Conservation (phyloP, 2,888 invertebrate genomes). For the Macrophya annulata region DNA sequence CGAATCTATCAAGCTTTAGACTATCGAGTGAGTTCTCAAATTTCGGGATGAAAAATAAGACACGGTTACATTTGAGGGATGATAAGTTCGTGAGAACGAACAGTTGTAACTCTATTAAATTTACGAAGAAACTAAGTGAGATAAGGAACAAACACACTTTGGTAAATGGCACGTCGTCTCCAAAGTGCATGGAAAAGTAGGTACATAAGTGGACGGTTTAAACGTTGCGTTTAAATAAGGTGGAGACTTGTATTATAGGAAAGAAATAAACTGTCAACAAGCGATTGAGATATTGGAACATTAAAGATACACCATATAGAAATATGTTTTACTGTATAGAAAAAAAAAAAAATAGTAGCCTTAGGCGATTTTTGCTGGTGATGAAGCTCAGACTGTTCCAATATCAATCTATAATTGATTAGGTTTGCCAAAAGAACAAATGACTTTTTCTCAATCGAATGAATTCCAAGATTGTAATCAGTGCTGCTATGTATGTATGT, state of each 20-base stretch:
- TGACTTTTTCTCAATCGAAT: background rate
- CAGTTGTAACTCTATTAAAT: background rate
- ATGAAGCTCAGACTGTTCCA: slow-evolving; percentile 20
- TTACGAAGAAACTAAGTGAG: background rate
- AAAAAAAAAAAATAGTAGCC: background rate
- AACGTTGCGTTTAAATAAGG: background rate
- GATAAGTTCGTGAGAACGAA: slow-evolving; percentile 28
- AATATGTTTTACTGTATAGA: background rate
- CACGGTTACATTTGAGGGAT: background rate
- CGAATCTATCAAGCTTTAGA: slow-evolving; percentile 4
- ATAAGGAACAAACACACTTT: background rate
- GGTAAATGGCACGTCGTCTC: background rate
- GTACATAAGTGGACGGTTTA: slow-evolving; percentile 3
- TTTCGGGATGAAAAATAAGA: background rate
- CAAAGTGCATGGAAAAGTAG: background rate
- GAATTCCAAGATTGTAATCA: background rate
- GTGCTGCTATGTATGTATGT: background rate
- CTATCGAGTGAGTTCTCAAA: background rate
- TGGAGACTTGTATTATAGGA: background rate
- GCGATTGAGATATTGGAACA: slow-evolving; percentile 22
- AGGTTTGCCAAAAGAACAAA: slow-evolving; percentile 15
- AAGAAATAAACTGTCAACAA: slow-evolving; percentile 14
- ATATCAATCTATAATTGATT: slow-evolving; percentile 43
- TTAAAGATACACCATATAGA: background rate
- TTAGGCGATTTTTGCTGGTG: background rate